Conservation (phyloP, 2,888 invertebrate genomes). For the Linyphia triangularis region DNA sequence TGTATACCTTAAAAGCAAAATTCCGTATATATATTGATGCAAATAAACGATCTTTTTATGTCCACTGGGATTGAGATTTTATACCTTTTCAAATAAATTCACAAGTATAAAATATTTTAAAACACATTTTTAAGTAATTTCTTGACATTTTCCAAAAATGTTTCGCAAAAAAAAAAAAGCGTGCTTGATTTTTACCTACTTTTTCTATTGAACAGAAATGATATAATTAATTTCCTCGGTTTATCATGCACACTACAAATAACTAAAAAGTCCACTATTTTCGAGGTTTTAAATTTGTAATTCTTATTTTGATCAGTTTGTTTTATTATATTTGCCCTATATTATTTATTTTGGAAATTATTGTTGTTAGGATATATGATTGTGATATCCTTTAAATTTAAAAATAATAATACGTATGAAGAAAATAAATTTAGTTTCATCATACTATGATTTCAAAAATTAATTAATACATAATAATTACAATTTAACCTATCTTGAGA, state of each 20-base stretch:
- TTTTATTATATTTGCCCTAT: no score
- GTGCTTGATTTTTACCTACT: neutral
- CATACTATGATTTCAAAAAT: no score
- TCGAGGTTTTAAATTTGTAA: no score
- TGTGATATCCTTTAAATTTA: no score
- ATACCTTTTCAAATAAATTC: constrained; percentile 2
- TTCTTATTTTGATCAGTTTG: no score
- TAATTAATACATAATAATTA: no score
- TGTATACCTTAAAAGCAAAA: no score
- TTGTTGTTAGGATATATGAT: no score
- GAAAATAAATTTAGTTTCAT: no score
- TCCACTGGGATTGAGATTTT: neutral
- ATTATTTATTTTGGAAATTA: no score
- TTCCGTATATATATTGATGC: neutral
- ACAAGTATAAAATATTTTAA: constrained; percentile 40
- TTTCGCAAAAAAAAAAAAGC: neutral
- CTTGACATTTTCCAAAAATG: constrained; percentile 31
- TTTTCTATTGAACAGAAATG: neutral
- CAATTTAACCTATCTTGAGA: no score
- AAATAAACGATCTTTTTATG: constrained; percentile 9
- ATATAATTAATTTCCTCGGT: neutral
- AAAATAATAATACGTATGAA: no score
- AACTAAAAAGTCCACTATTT: neutral
- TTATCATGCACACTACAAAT: neutral
- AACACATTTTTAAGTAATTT: neutral